Evolutionary conservation across 2,797 vertebrate genomes (phyloP).

Genomic region (Mus caroli): DNA sequence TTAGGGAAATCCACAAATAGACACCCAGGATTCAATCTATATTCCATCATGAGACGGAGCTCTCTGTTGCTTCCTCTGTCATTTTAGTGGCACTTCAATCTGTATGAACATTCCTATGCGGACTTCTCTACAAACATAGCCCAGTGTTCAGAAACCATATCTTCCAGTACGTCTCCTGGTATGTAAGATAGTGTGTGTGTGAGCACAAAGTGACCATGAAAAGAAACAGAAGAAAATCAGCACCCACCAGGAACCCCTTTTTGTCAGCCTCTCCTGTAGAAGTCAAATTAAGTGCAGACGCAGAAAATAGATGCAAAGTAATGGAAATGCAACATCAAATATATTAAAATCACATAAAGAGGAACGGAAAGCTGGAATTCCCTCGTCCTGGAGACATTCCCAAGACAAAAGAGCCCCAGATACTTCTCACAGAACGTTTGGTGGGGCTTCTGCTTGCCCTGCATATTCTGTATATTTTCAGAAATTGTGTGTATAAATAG

Average conservation of each 20-base stretch:
- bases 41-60: background rate
- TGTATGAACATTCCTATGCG: background rate
- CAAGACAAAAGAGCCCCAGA: slow-evolving; percentile 81
- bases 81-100: background rate
- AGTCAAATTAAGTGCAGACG: slow-evolving; percentile 41
- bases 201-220: slow-evolving; percentile 5
- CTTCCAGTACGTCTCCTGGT: background rate
- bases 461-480: slow-evolving; percentile 86
- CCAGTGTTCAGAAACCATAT: background rate
- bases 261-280: slow-evolving; percentile 35
- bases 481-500: slow-evolving; percentile 88
- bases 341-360: slow-evolving; percentile 74
- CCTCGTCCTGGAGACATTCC: slow-evolving; percentile 72
- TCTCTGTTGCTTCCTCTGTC: background rate
- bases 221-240: slow-evolving; percentile 41
- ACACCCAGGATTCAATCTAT: background rate
- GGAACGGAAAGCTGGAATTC: slow-evolving; percentile 57
- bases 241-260: background rate
- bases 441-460: slow-evolving; percentile 84
- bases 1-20: background rate
- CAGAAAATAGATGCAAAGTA: slow-evolving; percentile 58
- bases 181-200: background rate
- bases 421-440: slow-evolving; percentile 70
- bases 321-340: slow-evolving; percentile 75
- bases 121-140: background rate